These are phyloP conservation scores for Pedicia rivosa DNA, from an alignment of 2,888 invertebrate genomes.

Conservation along the genomic window DNA sequence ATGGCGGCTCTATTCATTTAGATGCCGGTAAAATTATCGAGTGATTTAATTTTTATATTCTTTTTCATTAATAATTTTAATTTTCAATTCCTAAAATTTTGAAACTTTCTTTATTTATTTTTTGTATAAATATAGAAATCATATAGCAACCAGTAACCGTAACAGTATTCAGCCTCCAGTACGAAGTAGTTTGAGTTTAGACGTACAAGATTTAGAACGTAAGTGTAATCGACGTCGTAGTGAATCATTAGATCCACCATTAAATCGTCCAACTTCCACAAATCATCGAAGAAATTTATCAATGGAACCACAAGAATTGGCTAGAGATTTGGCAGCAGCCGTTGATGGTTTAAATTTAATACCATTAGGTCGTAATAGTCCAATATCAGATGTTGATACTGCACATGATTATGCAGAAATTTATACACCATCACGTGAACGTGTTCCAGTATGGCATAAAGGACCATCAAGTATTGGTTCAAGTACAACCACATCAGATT, in stretches of 20 bases:
- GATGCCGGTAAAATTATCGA: too few relatives aligned
- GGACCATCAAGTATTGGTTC: conserved; percentile 36
- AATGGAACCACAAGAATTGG: conserved; percentile 31
- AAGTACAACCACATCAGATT: conserved; percentile 32
- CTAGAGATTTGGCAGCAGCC: conserved; percentile 39
- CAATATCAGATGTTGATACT: conserved; percentile 42
- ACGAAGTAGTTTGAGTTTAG: conserved; percentile 28
- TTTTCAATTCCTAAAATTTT: background rate
- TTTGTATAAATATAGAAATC: too few relatives aligned
- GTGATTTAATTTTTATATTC: too few relatives aligned
- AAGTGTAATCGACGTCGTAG: conserved; percentile 22
- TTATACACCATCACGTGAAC: conserved; percentile 79
- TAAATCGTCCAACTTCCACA: conserved; percentile 15
- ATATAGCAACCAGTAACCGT: conserved; percentile 56
- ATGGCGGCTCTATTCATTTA: too few relatives aligned
- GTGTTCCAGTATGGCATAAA: conserved; percentile 39
- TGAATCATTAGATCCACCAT: conserved; percentile 29
- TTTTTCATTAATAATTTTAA: too few relatives aligned
- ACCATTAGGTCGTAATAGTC: conserved; percentile 36
- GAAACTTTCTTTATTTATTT: conserved; percentile 22
- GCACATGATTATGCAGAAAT: conserved; percentile 88
- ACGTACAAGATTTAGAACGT: conserved; percentile 24
- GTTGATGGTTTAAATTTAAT: conserved; percentile 37
- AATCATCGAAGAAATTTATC: conserved; percentile 26
- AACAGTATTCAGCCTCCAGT: conserved; percentile 24